Conservation (phyloP, 2,888 invertebrate genomes). For the Drosophila silvestris region DNA sequence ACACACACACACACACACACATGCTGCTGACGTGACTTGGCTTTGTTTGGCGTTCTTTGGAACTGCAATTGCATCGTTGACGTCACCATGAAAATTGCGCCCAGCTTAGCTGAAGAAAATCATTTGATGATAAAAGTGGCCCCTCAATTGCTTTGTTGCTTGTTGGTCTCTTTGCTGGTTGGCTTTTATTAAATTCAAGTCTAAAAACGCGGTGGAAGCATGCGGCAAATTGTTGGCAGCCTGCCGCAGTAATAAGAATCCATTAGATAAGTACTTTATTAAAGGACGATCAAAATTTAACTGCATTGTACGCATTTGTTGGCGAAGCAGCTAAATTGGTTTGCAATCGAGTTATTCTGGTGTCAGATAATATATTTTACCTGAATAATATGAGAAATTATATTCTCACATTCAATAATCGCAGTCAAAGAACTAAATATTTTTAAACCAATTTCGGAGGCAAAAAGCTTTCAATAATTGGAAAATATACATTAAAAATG, state of each 20-base stretch:
- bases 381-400: neutral
- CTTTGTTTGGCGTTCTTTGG: conserved; percentile 37
- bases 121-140: conserved; percentile 77
- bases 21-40: conserved; percentile 47
- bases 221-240: conserved; percentile 44
- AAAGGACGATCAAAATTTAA: conserved; percentile 29
- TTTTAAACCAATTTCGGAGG: neutral
- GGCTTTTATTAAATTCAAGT: conserved; percentile 69
- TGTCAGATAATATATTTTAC: neutral
- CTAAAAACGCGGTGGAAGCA: conserved; percentile 4
- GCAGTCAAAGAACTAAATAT: neutral
- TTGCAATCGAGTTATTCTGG: neutral
- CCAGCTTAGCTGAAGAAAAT: conserved; percentile 67
- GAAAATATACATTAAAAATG: neutral
- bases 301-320: conserved; percentile 12
- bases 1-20: conserved; percentile 12
- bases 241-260: conserved; percentile 51
- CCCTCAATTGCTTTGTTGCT: conserved; percentile 75
- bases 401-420: neutral
- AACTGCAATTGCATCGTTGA: conserved; percentile 42
- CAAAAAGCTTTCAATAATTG: neutral
- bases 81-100: conserved; percentile 66
- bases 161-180: conserved; percentile 9
- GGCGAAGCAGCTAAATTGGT: neutral
- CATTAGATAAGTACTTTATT: conserved; percentile 48